Conservation (phyloP, 2,113 vertebrate genomes). For the Poeciliopsis occidentalis region DNA sequence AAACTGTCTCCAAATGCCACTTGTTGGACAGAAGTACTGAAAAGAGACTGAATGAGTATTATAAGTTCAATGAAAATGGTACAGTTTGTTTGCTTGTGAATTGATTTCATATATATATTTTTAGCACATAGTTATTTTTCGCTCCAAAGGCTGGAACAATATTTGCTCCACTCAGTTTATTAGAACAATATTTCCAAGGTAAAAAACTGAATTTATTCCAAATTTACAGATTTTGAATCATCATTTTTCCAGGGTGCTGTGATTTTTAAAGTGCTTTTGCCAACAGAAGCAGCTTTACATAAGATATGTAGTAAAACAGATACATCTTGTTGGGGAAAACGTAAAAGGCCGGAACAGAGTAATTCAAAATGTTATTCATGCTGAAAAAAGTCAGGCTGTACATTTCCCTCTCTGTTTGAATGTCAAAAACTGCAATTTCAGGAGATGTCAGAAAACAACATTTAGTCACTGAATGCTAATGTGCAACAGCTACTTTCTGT, state of each 20-base stretch:
- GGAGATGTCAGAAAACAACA: not conserved
- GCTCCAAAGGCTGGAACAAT: not conserved
- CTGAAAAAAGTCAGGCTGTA: not conserved
- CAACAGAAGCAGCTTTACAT: not conserved
- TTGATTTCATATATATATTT: too few relatives aligned
- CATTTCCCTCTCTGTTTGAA: not conserved
- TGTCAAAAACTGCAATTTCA: not conserved
- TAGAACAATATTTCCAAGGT: not conserved
- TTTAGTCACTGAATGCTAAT: not conserved
- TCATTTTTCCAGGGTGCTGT: not conserved
- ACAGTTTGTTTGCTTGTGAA: too few relatives aligned
- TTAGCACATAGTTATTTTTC: not conserved
- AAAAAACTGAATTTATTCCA: too few relatives aligned
- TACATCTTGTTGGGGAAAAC: not conserved
- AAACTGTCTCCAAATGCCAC: too few relatives aligned
- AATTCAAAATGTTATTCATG: not conserved
- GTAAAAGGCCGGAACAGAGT: not conserved
- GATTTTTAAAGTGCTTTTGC: not conserved
- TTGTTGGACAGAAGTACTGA: too few relatives aligned
- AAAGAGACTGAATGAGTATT: too few relatives aligned
- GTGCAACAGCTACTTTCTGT: not conserved
- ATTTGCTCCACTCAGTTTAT: too few relatives aligned
- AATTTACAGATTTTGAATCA: not conserved
- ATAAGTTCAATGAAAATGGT: too few relatives aligned
- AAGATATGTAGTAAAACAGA: not conserved